These are phyloP conservation scores for Lepidochrysops patricia DNA, from an alignment of 2,888 invertebrate genomes.

Conservation along the genomic window DNA sequence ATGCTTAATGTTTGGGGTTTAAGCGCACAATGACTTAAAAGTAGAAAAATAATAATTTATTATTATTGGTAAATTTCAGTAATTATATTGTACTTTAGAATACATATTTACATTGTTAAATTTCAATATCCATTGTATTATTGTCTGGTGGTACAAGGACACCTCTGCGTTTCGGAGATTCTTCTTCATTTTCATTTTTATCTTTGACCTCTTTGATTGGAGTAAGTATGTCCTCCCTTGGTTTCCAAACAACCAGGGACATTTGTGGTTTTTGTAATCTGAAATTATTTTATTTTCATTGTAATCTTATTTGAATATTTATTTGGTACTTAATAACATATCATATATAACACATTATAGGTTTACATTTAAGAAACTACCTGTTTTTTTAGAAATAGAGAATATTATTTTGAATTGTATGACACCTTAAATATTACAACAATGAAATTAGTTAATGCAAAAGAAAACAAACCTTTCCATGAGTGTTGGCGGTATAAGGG, in stretches of 20 bases:
- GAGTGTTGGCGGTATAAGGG: conserved; percentile 78
- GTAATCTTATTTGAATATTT: background rate
- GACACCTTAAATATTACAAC: background rate
- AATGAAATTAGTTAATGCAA: background rate
- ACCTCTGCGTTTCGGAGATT: conserved; percentile 39
- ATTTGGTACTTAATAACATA: too few relatives aligned
- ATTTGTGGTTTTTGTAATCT: conserved; percentile 82
- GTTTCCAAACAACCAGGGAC: conserved; percentile 88
- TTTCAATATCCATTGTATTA: conserved; percentile 49
- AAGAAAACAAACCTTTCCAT: conserved; percentile 59
- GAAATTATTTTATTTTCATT: conserved; percentile 24
- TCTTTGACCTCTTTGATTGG: conserved; percentile 43
- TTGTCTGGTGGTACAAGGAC: conserved; percentile 34
- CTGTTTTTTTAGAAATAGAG: too few relatives aligned
- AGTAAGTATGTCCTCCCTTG: conserved; percentile 72
- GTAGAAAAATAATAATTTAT: too few relatives aligned
- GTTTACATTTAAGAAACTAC: too few relatives aligned
- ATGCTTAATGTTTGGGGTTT: too few relatives aligned
- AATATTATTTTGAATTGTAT: background rate
- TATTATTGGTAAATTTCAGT: background rate
- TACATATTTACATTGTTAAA: conserved; percentile 35
- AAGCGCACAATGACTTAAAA: too few relatives aligned
- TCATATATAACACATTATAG: too few relatives aligned
- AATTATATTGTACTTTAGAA: background rate
- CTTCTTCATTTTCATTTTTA: conserved; percentile 31